Percentiles rank a stretch among this genome's conserved stretches.
Evolutionary conservation across 2,113 vertebrate species (phyloP).

Genomic region (Brienomyrus brachyistius): DNA sequence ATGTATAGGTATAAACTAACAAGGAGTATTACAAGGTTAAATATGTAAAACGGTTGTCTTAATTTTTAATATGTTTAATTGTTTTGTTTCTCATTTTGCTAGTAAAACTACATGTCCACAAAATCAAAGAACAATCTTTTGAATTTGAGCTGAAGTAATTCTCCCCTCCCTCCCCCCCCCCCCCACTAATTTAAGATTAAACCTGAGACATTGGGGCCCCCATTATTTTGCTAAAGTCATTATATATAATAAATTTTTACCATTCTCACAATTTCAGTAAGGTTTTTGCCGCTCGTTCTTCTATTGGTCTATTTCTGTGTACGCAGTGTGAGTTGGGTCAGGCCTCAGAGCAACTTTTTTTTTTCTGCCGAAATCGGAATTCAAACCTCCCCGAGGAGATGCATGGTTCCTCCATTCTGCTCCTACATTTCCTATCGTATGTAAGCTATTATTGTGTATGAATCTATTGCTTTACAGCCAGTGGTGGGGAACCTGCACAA

Average conservation of each 20-base stretch:
- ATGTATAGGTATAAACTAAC: slow-evolving; percentile 21
- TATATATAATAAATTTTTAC: slow-evolving; percentile 12
- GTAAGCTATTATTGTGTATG: neutral
- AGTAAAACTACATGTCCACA: slow-evolving; percentile 4
- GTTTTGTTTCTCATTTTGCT: neutral
- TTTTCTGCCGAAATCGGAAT: neutral
- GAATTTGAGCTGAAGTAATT: neutral
- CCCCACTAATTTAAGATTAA: neutral
- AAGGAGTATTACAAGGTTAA: neutral
- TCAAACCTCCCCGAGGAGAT: neutral
- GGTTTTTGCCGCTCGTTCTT: neutral
- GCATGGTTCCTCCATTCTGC: neutral
- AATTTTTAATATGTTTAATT: neutral
- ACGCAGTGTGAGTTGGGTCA: neutral
- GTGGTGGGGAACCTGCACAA: neutral
- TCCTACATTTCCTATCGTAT: neutral
- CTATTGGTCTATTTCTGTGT: neutral
- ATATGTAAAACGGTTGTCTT: neutral
- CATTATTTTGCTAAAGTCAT: neutral
- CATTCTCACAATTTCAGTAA: neutral
- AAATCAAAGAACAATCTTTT: slow-evolving; percentile 1
- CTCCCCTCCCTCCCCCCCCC: neutral
- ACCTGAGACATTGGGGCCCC: neutral
- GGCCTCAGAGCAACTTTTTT: neutral
- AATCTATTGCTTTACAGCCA: neutral